These are phyloP conservation scores for Labia minor DNA, from an alignment of 2,888 invertebrate species.

Conservation along the genomic window DNA sequence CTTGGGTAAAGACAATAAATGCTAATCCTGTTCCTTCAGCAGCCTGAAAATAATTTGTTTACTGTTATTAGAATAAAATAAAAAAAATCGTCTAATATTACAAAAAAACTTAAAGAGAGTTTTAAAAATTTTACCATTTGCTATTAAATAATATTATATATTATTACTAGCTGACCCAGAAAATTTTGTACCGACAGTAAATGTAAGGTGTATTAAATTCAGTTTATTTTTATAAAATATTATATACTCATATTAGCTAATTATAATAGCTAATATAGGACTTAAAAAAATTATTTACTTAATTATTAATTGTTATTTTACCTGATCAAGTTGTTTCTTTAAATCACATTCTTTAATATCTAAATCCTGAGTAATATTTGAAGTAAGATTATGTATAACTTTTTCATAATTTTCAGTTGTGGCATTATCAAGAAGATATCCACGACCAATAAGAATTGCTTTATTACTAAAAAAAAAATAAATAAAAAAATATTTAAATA, in stretches of 20 bases:
- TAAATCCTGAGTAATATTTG: slow-evolving; percentile 33
- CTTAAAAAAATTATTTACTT: no score
- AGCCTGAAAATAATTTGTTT: slow-evolving; percentile 64
- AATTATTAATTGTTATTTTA: no score
- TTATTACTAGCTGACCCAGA: no score
- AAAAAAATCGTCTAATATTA: no score
- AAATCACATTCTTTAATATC: slow-evolving; percentile 57
- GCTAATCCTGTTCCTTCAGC: slow-evolving; percentile 93
- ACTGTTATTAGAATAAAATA: no score
- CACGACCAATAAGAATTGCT: slow-evolving; percentile 35
- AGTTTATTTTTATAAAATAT: no score
- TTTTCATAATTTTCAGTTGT: slow-evolving; percentile 46
- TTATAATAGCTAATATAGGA: no score
- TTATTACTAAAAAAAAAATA: slow-evolving; percentile 39
- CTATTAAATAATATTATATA: no score
- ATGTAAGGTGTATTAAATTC: no score
- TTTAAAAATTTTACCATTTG: background rate
- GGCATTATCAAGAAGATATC: slow-evolving; percentile 30
- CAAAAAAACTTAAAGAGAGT: background rate
- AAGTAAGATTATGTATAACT: slow-evolving; percentile 35
- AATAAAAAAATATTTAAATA: slow-evolving; percentile 13
- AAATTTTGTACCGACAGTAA: no score
- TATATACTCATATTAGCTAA: no score
- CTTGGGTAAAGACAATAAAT: slow-evolving; percentile 95
- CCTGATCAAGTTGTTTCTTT: slow-evolving; percentile 62